Base-by-base conservation (phyloP, 1,140 invertebrate genomes). In the Bombyx mandarina region DNA sequence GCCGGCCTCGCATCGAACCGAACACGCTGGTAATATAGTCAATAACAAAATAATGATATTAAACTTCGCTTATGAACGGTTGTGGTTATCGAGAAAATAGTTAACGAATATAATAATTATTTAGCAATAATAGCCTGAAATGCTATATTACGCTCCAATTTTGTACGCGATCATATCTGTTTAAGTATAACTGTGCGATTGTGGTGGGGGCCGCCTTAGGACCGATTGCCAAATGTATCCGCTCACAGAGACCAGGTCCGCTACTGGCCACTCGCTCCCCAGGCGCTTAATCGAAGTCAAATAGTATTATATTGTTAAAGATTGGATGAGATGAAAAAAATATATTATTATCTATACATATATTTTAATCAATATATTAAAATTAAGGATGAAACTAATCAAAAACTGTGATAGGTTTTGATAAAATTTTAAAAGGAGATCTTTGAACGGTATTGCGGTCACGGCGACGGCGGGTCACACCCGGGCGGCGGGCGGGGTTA, bases 371-470 rank as follows among this genome's bases (percentile, higher is more conserved):
- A 82, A 49, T 86, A 87, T 87, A 86, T 85, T 87, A 85, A 85
- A 84, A 83, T 82, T 85, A 85, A 87, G 79, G 69, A 83, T 78
- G 79, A 79, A 87, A 87, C 81, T 87, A 87, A 84, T 87, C 84
- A 84, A 86, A 85, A 87, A 87, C 84, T 86, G 84, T 87, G 84
- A 87, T 87, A 87, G 82, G 84, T 87, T 87, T 87, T 87, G 84
- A 87, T 87, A 87, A 82, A 87, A 86, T 84, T 87, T 87, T 86
- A 86, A 87, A 83, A 81, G 71, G 71, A 75, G 73, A 71, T 3
- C 26, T 35, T 48, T 45, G 18, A 22, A 55, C 47, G 47, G 7
- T 51, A 46, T 42, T 47, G 42, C 55, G 53, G 46, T 53, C 44
- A 44, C 46, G 46, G 50, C 26, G 50, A 35, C 46, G 54, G 42